Conservation (phyloP, 2,888 invertebrate genomes). For the Cryptops parisi region DNA sequence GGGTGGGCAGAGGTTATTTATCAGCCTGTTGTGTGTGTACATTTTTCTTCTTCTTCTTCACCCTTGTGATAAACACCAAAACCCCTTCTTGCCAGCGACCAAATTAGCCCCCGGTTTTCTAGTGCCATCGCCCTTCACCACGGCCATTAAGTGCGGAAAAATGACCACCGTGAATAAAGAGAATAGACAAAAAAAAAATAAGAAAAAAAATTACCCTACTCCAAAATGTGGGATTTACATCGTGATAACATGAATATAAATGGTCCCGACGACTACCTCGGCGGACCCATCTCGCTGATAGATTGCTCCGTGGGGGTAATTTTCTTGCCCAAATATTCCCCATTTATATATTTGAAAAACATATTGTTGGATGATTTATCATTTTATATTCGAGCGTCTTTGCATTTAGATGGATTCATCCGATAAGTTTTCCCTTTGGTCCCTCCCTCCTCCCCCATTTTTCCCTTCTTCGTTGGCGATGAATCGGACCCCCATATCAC, state of each 20-base stretch:
- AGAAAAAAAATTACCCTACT: too few species aligned
- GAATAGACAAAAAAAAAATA: too few species aligned
- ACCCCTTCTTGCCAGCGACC: too few species aligned
- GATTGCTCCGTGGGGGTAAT: slow-evolving; percentile 9
- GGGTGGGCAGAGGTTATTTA: too few species aligned
- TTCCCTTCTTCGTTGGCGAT: too few species aligned
- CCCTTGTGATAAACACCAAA: too few species aligned
- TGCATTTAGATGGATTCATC: slow-evolving; percentile 10
- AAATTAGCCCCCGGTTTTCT: too few species aligned
- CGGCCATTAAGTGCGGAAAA: neutral
- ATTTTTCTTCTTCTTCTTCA: too few species aligned
- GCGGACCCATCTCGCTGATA: slow-evolving; percentile 5
- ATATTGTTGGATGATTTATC: slow-evolving; percentile 9
- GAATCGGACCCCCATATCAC: too few species aligned
- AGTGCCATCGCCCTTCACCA: too few species aligned
- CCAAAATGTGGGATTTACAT: slow-evolving; percentile 7
- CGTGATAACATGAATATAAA: slow-evolving; percentile 11
- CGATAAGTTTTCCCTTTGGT: neutral
- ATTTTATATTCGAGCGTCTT: slow-evolving; percentile 9
- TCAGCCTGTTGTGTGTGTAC: too few species aligned
- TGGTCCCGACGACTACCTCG: neutral
- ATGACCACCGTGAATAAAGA: neutral
- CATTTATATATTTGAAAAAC: slow-evolving; percentile 10
- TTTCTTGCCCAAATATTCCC: neutral
- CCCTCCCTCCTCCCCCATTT: neutral